Evolutionary conservation across 2,797 vertebrate genomes (phyloP).

Genomic region (Phaenicophaeus curvirostris): DNA sequence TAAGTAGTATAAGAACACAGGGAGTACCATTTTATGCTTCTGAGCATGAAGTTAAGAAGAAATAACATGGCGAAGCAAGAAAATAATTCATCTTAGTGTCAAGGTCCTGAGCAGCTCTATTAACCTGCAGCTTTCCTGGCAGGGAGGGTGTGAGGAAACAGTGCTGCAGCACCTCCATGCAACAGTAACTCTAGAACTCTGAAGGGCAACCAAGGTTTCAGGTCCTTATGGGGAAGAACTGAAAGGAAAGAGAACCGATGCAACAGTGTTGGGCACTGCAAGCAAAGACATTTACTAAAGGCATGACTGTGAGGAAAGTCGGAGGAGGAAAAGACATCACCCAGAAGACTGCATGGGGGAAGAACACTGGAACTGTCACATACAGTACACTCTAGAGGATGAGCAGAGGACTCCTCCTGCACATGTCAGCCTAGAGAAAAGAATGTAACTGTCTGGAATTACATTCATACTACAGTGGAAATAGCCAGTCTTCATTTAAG

Average conservation of each 20-base stretch:
- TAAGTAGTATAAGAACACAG: background rate
- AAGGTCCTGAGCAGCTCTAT: background rate
- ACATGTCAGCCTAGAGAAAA: background rate
- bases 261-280: background rate
- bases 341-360: fast-evolving
- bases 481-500: background rate
- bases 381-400: fast-evolving
- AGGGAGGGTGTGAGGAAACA: background rate
- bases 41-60: background rate
- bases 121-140: background rate
- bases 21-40: background rate
- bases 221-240: background rate
- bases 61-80: background rate
- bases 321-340: background rate
- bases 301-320: background rate
- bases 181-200: background rate
- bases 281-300: background rate
- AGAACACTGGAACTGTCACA: background rate
- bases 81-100: background rate
- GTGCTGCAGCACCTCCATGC: background rate
- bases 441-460: background rate
- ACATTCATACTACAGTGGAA: background rate
- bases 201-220: background rate
- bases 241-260: background rate
- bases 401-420: background rate